Evolutionary conservation across 2,888 invertebrate genomes (phyloP), one percentile per base, ranked within the genome.

Genomic region (Phaedon cochleariae): DNA sequence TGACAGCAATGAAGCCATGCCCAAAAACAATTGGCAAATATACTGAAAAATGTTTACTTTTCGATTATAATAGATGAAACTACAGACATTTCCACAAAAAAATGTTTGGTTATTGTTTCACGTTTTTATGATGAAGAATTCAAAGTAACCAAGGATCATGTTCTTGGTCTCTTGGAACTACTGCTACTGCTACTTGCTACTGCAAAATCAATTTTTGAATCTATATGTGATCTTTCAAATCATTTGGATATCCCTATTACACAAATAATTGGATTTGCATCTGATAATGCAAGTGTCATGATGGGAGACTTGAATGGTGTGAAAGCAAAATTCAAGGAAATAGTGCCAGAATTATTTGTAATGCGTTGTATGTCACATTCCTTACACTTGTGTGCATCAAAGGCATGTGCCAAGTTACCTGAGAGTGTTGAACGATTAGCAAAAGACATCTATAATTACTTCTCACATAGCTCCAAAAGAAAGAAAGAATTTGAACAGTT

Each of bases 231-330:
- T 29, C 41, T 22, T 26, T 10, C 57, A 1, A 15, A 22, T 15
- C 12, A n/a, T 9, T 41, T 26, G 3, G 29, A 58, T 22, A 51
- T 62, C n/a, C 57, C 51, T 9, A 41, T 57, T 9, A n/a, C 20
- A 2, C 41, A 57, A 45, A 22, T 55, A 21, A 55, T 65, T 12
- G 65, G 65, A 20, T 62, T 65, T 3, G 65, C 62, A 17, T 55
- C 65, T 20, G 65, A 65, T 52, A 58, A 62, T 45, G 58, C 62
- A 20, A 12, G 49, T 10, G 65, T 58, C 5, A 65, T 65, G 65
- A 57, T 58, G 46, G 46, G 46, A 15, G 17, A 46, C n/a, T 46
- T 46, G 12, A 46, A 46, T 46, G 46, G 46, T 46, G 18, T 26
- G 12, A 29, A 26, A 53, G 26, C 26, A 10, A 53, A 31, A 31